A percentile compares a stretch with the other conserved stretches of the same genome.
Conservation (phyloP, 1,140 invertebrate species). For the Micrasema minimum region DNA sequence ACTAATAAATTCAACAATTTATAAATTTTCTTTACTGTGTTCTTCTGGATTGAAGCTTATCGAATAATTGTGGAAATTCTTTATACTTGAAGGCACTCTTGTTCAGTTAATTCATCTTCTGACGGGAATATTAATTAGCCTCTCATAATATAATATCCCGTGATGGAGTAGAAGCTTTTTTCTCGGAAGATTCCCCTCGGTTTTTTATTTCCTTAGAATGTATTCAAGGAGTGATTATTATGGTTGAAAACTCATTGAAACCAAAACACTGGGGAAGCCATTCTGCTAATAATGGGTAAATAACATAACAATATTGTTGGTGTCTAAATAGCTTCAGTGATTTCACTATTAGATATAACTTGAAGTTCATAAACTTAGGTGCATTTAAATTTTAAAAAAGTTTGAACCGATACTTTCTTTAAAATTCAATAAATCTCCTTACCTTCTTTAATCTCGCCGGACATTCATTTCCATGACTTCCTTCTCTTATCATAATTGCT, state of each 20-base stretch:
- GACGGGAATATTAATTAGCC: constrained; percentile 36
- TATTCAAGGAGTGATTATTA: constrained; percentile 36
- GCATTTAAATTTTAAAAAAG: too few species aligned
- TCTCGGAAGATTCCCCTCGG: not conserved
- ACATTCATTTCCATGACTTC: too few species aligned
- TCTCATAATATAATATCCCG: constrained; percentile 14
- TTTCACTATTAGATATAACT: too few species aligned
- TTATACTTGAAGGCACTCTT: constrained; percentile 19
- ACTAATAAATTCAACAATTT: not conserved
- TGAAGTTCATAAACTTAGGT: too few species aligned
- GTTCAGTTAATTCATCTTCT: constrained; percentile 33
- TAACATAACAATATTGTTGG: too few species aligned
- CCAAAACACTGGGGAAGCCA: too few species aligned
- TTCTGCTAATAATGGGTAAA: too few species aligned
- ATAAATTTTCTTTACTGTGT: constrained; percentile 15
- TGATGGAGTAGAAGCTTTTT: constrained; percentile 29
- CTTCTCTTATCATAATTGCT: too few species aligned
- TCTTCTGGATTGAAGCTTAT: constrained; percentile 25
- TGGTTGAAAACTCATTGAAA: constrained; percentile 7
- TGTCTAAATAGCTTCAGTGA: too few species aligned
- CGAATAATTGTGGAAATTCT: constrained; percentile 24
- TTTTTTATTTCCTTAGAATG: constrained; percentile 29
- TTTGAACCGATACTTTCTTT: too few species aligned
- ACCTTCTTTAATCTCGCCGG: too few species aligned
- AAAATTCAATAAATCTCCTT: too few species aligned